Percentiles rank a stretch among this genome's conserved stretches.
Evolutionary conservation across 1,140 invertebrate species (phyloP).

Genomic region (Uloborus diversus): DNA sequence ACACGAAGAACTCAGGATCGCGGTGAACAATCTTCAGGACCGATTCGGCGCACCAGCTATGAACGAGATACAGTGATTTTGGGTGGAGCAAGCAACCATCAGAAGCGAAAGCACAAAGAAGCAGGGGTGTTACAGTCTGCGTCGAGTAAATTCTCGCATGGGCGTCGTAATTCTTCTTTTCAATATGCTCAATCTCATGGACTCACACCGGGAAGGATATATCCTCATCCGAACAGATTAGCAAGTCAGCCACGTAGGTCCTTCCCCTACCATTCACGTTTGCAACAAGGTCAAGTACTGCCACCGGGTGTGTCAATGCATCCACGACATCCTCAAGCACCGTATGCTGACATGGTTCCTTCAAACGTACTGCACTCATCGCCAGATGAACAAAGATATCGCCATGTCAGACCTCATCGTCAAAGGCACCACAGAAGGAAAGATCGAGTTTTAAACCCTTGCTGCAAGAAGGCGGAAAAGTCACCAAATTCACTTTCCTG

Average conservation of each 20-base stretch:
- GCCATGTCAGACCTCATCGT: conserved; percentile 6
- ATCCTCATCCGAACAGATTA: not conserved
- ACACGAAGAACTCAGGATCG: too few relatives aligned
- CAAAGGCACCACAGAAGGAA: conserved; percentile 31
- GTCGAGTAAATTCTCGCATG: not conserved
- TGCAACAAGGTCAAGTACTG: not conserved
- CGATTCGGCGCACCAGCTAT: not conserved
- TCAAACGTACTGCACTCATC: not conserved
- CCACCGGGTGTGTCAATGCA: conserved; percentile 43
- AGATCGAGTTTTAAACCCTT: not conserved
- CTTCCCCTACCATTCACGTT: not conserved
- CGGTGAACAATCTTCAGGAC: not conserved
- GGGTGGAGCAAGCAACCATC: not conserved
- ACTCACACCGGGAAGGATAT: not conserved
- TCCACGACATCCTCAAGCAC: conserved; percentile 39
- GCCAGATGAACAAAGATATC: not conserved
- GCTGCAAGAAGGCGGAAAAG: not conserved
- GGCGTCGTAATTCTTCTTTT: not conserved
- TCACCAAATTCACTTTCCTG: not conserved
- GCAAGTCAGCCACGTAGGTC: not conserved
- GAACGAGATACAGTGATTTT: not conserved
- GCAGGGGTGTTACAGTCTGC: not conserved
- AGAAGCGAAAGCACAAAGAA: not conserved
- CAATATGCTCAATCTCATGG: not conserved
- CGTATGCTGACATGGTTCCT: conserved; percentile 26